Evolutionary conservation across 2,797 vertebrate species (phyloP), one percentile per base, ranked within the genome.

Genomic region (Mastacembelus armatus): DNA sequence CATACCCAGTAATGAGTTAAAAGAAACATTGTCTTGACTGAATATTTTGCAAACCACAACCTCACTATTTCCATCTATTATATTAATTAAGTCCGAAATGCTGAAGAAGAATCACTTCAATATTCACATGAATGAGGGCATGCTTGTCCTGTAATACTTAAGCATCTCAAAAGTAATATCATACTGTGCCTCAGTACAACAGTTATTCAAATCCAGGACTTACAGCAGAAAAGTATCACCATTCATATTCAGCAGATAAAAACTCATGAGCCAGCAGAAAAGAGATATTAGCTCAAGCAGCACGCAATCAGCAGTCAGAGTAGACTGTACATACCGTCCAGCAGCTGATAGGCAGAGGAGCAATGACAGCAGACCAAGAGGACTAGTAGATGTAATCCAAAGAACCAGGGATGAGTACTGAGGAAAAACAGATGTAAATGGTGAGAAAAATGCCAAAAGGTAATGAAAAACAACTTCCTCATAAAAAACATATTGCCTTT

Each of bases 311-410:
- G 29, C 22, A 66, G 55, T 24, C 10, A 36, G 60, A 54, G n/a
- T n/a, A n/a, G 21, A 7, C 52, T 3, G 42, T 69, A 77, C 92
- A 56, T 91, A 94, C 94, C 93, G n/a, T 91, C 87, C 74, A 79
- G 55, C 72, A 77, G 88, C 85, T 92, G 87, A 80, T 87, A 85
- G 50, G 88, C 87, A 40, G 77, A 66, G 62, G 77, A 86, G 58
- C 58, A 74, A 57, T 29, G 79, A 71, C 84, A 85, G 72, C 85
- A 86, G 80, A 82, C 63, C 78, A 76, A 49, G 63, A 90, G 77
- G 43, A 77, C 42, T 2, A 84, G 66, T 2, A 93, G 81, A 66
- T 80, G 68, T 86, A 92, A 80, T 89, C 88, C 92, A 85, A 90
- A 76, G 78, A 81, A 73, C 89, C 92, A 84, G 78, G 71, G 71